Percentiles rank a stretch among this genome's conserved stretches.
Conservation (phyloP, 2,888 invertebrate genomes). For the Athalia cordata region DNA sequence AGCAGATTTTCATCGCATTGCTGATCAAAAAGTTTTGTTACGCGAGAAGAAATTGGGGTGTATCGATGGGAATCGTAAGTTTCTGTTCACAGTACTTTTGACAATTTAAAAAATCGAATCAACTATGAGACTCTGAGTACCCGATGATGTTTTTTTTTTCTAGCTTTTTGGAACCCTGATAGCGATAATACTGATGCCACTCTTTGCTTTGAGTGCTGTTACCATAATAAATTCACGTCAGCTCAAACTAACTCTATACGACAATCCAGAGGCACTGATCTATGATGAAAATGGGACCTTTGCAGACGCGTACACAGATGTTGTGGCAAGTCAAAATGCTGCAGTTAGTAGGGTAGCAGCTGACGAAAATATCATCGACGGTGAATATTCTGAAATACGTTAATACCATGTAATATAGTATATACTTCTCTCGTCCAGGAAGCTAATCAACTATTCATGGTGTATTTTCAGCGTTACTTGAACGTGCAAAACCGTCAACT, state of each 20-base stretch:
- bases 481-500: constrained; percentile 64
- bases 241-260: constrained; percentile 68
- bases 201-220: constrained; percentile 61
- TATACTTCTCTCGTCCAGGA: not conserved
- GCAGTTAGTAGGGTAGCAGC: constrained; percentile 48
- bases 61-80: constrained; percentile 27
- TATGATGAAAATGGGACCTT: constrained; percentile 52
- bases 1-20: constrained; percentile 67
- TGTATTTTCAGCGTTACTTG: constrained; percentile 72
- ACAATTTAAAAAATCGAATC: no score
- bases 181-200: constrained; percentile 64
- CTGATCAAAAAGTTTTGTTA: constrained; percentile 68
- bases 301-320: constrained; percentile 55
- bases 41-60: constrained; percentile 63
- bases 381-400: constrained; percentile 49
- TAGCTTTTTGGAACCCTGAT: constrained; percentile 66
- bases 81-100: not conserved
- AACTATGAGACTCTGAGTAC: no score
- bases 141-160: constrained; percentile 39
- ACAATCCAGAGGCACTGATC: constrained; percentile 63
- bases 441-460: constrained; percentile 22
- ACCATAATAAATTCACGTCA: constrained; percentile 57
- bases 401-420: not conserved
- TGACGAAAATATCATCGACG: constrained; percentile 50
- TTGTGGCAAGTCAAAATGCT: constrained; percentile 57